Evolutionary conservation across 2,888 invertebrate species (phyloP), one percentile per base, ranked within the genome.

Genomic region (Apoda limacodes): DNA sequence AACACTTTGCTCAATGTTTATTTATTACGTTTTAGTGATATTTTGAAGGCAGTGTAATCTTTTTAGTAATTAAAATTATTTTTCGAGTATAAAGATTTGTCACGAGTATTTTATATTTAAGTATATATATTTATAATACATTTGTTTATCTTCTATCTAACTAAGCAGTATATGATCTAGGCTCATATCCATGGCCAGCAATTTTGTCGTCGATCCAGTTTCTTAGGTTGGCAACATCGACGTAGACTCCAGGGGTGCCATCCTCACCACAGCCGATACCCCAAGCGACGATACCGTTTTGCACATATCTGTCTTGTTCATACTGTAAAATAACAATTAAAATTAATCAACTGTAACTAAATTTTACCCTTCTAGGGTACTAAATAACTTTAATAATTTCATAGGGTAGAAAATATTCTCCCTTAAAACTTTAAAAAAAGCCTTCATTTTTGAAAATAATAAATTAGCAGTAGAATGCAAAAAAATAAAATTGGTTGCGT

Each of bases 231-330:
- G 26, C 30, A 1, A 40, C 33, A 14, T 40, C 25, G 3, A 17
- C 37, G 15, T 40, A 40, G 2, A 27, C 40, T 1, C 28, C 37
- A 3, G 40, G 40, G 5, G 12, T 12, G 22, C 82, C 72, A 28
- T 82, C 69, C 10, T 69, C 69, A 0, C 90, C 91, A 48, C 93
- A 93, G 0, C 88, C 89, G 41, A 93, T 88, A 10, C 93, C 92
- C 92, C 92, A 93, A 1, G 92, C 86, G 0, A 92, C 92, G 22
- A 92, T 87, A 1, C 90, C 90, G 26, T 49, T 50, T 37, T 72
- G 71, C 21, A 59, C 46, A 48, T 57, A 75, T 3, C 72, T 65
- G 6, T 55, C 58, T 0, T 45, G 38, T 20, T 71, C 61, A 29
- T 35, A 41, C 76, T 75, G 58, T 1, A 39, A 42, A 30, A 20